A percentile compares a stretch with the other conserved stretches of the same genome.
Conservation (phyloP, 2,888 invertebrate species). For the Polydrusus cervinus region DNA sequence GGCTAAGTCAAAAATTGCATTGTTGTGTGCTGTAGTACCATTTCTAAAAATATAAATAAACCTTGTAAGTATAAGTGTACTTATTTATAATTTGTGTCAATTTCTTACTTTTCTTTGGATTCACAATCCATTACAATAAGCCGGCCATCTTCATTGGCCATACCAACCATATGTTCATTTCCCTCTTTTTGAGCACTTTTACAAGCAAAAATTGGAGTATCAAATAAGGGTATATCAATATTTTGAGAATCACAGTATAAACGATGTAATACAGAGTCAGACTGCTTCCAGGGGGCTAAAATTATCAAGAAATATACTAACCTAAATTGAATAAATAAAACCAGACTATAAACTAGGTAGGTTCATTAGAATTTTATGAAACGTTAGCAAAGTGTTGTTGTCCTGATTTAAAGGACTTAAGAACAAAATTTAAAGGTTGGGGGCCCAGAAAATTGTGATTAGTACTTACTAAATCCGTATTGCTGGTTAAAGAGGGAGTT, state of each 20-base stretch:
- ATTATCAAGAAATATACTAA: slow-evolving; percentile 49
- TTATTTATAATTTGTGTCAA: not conserved
- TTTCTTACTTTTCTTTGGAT: slow-evolving; percentile 49
- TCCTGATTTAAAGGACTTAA: too few species aligned
- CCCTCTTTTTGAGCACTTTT: slow-evolving; percentile 78
- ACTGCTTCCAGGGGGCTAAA: slow-evolving; percentile 74
- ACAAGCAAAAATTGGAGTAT: slow-evolving; percentile 86
- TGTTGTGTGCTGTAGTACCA: slow-evolving; percentile 82
- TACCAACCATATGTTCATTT: slow-evolving; percentile 80
- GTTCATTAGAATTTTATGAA: too few species aligned
- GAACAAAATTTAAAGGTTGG: not conserved
- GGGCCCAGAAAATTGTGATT: slow-evolving; percentile 32
- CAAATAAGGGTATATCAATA: slow-evolving; percentile 60
- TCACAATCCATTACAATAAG: slow-evolving; percentile 76
- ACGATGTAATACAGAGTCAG: slow-evolving; percentile 37
- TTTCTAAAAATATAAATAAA: slow-evolving; percentile 54
- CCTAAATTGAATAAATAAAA: not conserved
- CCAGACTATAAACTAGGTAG: not conserved
- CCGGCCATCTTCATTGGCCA: slow-evolving; percentile 91
- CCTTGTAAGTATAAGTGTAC: not conserved
- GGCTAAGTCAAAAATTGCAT: slow-evolving; percentile 92
- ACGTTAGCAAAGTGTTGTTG: too few species aligned
- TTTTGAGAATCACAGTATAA: slow-evolving; percentile 26
- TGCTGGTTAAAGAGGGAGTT: slow-evolving; percentile 56
- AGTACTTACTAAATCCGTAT: slow-evolving; percentile 57